Percentiles rank a stretch among this genome's conserved stretches.
These are phyloP conservation scores for Esox masquinongy DNA, from an alignment of 2,797 vertebrate species.

Conservation along the genomic window DNA sequence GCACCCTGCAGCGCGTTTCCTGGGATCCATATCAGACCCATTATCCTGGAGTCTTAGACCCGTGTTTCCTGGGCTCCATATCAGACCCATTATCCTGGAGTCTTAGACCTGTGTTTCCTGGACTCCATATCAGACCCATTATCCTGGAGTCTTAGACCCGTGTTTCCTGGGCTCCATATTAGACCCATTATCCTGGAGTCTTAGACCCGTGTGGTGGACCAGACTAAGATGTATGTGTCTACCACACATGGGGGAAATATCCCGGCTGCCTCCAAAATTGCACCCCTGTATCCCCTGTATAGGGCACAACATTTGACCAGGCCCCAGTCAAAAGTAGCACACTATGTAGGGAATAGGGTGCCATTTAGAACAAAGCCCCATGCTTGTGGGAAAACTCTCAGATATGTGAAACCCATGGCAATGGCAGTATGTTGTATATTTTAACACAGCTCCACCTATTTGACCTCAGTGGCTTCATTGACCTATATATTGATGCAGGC, in stretches of 20 bases:
- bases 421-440: conserved; percentile 32
- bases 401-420: conserved; percentile 15
- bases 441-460: conserved; percentile 23
- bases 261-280: not conserved
- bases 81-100: too few relatives aligned
- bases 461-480: conserved; percentile 19
- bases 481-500: conserved; percentile 2
- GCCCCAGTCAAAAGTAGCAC: too few relatives aligned
- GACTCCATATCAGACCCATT: not conserved
- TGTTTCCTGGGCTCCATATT: not conserved
- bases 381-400: not conserved
- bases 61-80: too few relatives aligned
- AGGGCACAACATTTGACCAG: not conserved
- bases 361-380: not conserved
- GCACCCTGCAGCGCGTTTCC: not conserved
- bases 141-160: not conserved
- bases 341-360: not conserved
- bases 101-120: not conserved
- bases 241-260: not conserved
- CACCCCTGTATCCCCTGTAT: not conserved
- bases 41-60: not conserved
- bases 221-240: not conserved
- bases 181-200: too few relatives aligned
- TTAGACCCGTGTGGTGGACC: not conserved
- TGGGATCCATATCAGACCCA: not conserved